Evolutionary conservation across 2,113 vertebrate genomes (phyloP).

Genomic region (Cyphomyrus discorhynchus): DNA sequence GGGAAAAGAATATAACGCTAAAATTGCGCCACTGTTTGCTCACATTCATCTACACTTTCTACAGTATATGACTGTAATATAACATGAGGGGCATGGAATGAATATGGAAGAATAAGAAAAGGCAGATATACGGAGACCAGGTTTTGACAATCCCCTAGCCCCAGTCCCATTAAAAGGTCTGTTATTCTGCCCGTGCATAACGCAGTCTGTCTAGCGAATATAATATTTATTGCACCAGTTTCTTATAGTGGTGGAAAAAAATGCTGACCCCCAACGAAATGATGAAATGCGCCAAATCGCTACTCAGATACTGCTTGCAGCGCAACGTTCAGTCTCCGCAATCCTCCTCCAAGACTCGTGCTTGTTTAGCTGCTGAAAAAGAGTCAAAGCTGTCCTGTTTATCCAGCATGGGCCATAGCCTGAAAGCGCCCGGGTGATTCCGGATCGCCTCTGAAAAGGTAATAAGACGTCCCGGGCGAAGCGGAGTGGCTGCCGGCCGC

Average conservation of each 20-base stretch:
- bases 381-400: background rate
- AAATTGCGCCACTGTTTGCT: background rate
- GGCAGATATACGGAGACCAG: background rate
- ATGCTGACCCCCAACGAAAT: background rate
- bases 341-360: background rate
- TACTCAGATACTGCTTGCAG: background rate
- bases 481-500: background rate
- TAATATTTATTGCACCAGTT: slow-evolving; percentile 9
- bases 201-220: background rate
- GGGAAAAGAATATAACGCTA: background rate
- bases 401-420: background rate
- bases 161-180: background rate
- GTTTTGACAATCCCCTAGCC: background rate
- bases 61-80: background rate
- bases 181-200: background rate
- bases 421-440: background rate
- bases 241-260: background rate
- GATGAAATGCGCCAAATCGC: background rate
- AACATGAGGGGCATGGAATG: background rate
- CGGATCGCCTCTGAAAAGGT: background rate
- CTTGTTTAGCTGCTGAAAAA: background rate
- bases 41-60: background rate
- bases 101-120: background rate
- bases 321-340: background rate
- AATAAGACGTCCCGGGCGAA: background rate